Conservation (phyloP, 2,797 vertebrate species). For the Jordanella pulchra region DNA sequence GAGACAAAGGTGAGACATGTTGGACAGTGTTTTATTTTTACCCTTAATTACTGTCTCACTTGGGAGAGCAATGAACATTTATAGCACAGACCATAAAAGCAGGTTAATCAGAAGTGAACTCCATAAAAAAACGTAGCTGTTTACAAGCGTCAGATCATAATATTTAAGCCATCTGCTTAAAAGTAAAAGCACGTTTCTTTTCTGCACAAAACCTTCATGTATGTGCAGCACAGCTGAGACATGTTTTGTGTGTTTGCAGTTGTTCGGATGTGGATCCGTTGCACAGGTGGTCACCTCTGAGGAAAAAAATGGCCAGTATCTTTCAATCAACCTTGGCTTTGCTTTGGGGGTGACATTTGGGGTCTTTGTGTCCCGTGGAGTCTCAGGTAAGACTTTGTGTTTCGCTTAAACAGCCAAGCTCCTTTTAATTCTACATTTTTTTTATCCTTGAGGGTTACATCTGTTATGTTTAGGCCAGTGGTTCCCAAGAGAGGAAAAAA, state of each 20-base stretch:
- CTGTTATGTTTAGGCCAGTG: background rate
- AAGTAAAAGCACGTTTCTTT: background rate
- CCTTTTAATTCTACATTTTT: background rate
- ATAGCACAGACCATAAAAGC: slow-evolving; percentile 56
- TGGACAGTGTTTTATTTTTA: background rate
- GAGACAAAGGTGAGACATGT: background rate
- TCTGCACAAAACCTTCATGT: background rate
- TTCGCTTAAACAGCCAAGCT: no score
- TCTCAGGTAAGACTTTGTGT: slow-evolving; percentile 71
- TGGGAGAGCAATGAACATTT: slow-evolving; percentile 26
- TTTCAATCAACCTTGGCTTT: slow-evolving; percentile 82
- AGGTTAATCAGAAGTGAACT: slow-evolving; percentile 7
- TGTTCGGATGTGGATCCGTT: slow-evolving; percentile 81
- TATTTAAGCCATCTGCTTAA: background rate
- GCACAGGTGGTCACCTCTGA: slow-evolving; percentile 79
- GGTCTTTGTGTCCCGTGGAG: slow-evolving; percentile 74
- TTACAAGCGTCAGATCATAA: background rate
- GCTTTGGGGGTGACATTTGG: slow-evolving; percentile 80
- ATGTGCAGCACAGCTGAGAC: background rate
- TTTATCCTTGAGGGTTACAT: background rate
- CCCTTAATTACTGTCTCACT: slow-evolving; percentile 1
- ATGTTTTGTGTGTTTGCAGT: slow-evolving; percentile 52
- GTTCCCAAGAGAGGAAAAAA: background rate
- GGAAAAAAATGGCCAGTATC: slow-evolving; percentile 76
- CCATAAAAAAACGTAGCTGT: slow-evolving; percentile 22